Evolutionary conservation across 1,140 invertebrate genomes (phyloP), one percentile per base, ranked within the genome.

Genomic region (Alviniconcha marisindica): DNA sequence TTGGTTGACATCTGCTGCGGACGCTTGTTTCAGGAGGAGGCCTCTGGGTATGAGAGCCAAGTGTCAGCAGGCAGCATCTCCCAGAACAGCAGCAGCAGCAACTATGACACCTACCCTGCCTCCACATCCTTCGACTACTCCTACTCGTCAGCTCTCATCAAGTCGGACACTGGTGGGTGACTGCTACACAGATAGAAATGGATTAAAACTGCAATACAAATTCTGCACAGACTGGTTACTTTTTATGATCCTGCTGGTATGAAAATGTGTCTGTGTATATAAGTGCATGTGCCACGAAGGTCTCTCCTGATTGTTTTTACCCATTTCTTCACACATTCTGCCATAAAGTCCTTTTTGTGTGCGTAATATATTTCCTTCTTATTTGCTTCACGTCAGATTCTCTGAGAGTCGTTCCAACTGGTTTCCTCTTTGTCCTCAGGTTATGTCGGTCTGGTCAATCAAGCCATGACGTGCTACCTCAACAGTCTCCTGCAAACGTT

Each of bases 401-500:
- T n/a, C n/a, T n/a, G n/a, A n/a, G n/a, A n/a, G n/a, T n/a, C n/a
- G n/a, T n/a, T n/a, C n/a, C n/a, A n/a, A n/a, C n/a, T n/a, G n/a
- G n/a, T n/a, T n/a, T n/a, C n/a, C n/a, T n/a, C 31, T 66, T 40
- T 42, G 7, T 10, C 28, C 86, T 0, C 82, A 92, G 92, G 93
- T 84, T 97, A 96, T 93, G 96, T 97, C 14, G 97, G 97, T 54
- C 93, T 98, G 48, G 96, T 98, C 0, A 98, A 98, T 93, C 97
- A 98, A 93, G 97, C 97, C 0, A 98, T 98, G 97, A 98, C 97
- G 0, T 98, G 97, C 91, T 98, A 98, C 91, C 94, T 98, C 21
- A 98, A 98, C 91, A 97, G 96, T 93, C 93, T 98, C 38, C 93
- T 98, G 1, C 97, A 98, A 93, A 96, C 96, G 1, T 93, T 98